A percentile compares a stretch with the other conserved stretches of the same genome.
These are phyloP conservation scores for Chlamydotis undulata DNA, from an alignment of 2,113 vertebrate genomes.

Conservation along the genomic window DNA sequence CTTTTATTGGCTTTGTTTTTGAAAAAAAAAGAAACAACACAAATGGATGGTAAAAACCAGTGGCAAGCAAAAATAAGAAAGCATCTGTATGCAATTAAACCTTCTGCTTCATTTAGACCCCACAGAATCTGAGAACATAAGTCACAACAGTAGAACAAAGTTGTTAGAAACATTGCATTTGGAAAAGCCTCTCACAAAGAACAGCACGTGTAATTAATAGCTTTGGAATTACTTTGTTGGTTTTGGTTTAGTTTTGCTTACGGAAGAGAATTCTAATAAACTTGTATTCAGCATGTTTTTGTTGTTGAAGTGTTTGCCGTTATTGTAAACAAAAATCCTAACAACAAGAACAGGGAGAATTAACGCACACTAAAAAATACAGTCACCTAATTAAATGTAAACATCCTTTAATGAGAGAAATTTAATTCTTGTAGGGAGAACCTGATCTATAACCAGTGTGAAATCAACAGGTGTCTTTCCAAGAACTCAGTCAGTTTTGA, in stretches of 20 bases:
- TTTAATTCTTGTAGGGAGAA: neutral
- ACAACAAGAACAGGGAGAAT: neutral
- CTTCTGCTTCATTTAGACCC: constrained; percentile 43
- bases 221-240: neutral
- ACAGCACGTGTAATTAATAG: neutral
- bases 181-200: neutral
- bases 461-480: constrained; percentile 1
- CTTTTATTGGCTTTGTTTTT: constrained; percentile 19
- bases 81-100: constrained; percentile 54
- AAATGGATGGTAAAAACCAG: neutral
- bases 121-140: constrained; percentile 29
- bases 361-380: neutral
- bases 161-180: neutral
- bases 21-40: neutral
- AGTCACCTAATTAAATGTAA: constrained; percentile 11
- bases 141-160: constrained; percentile 21
- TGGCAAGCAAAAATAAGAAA: constrained; percentile 18
- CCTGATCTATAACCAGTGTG: neutral
- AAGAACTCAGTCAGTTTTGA: neutral
- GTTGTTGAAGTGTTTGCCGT: neutral
- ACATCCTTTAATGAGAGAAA: neutral
- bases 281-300: neutral
- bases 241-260: neutral
- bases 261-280: neutral
- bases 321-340: constrained; percentile 1